phyloP scores from a whole-genome alignment of 1,140 invertebrate species.

The Dendroctonus ponderosae region DNA sequence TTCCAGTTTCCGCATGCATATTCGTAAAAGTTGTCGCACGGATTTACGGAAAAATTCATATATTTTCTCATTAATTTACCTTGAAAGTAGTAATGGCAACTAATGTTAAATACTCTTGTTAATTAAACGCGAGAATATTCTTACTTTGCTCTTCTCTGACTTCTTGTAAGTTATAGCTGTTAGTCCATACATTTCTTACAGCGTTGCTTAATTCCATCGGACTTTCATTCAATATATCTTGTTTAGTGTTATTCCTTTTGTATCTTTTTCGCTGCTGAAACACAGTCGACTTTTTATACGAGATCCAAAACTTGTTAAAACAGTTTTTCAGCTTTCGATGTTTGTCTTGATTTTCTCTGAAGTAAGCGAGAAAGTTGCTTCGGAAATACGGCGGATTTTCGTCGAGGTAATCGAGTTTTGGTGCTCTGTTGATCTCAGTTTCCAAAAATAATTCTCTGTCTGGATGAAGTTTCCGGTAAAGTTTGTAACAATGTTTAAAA shows the following conservation, averaged over 20 bases:
- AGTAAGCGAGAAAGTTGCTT: slow-evolving; percentile 17
- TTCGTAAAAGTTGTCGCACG: slow-evolving; percentile 89
- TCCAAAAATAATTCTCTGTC: slow-evolving; percentile 25
- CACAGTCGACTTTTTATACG: slow-evolving; percentile 3
- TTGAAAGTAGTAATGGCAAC: slow-evolving; percentile 36
- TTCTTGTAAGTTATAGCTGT: no score
- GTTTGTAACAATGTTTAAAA: slow-evolving; percentile 32
- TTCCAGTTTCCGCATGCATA: slow-evolving; percentile 89
- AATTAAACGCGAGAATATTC: no score
- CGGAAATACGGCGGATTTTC: slow-evolving; percentile 27
- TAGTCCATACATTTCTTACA: no score
- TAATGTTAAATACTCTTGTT: no score
- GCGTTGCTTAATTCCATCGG: no score
- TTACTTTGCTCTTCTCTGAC: no score
- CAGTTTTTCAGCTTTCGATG: slow-evolving; percentile 14
- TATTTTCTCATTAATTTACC: slow-evolving; percentile 69
- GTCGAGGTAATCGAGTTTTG: slow-evolving; percentile 27
- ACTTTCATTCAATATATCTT: no score
- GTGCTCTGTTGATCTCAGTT: slow-evolving; percentile 27
- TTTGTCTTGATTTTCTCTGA: slow-evolving; percentile 13
- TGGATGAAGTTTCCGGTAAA: slow-evolving; percentile 23
- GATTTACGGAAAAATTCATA: slow-evolving; percentile 75
- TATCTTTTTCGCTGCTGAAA: not conserved
- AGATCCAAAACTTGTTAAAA: slow-evolving; percentile 9
- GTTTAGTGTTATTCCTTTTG: no score